These are phyloP conservation scores for Pocillopora verrucosa DNA, from an alignment of 64 coral and sea anemone species.

Conservation along the genomic window DNA sequence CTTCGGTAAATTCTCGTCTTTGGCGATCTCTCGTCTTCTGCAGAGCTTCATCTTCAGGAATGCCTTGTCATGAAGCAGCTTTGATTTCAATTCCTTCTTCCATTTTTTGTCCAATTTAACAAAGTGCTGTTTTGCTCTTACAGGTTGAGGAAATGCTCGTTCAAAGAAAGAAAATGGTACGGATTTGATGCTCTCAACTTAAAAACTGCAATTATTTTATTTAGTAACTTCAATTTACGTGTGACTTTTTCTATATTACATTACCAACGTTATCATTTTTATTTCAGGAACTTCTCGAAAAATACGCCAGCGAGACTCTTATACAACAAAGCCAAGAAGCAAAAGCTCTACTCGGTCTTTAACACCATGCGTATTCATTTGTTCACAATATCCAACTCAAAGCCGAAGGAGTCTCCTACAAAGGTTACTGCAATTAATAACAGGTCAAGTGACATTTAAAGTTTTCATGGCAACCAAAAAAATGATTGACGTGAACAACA, in stretches of 20 bases:
- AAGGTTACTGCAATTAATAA: too few species aligned
- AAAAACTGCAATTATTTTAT: background rate
- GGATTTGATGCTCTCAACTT: background rate
- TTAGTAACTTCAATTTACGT: background rate
- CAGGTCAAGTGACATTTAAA: too few species aligned
- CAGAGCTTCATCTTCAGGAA: too few species aligned
- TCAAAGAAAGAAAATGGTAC: slow-evolving; percentile 97
- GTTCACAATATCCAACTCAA: background rate
- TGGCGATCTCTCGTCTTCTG: too few species aligned
- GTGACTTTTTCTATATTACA: too few species aligned
- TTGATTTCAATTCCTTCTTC: background rate
- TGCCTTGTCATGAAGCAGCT: background rate
- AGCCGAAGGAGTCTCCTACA: too few species aligned
- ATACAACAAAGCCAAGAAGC: slow-evolving; percentile 98
- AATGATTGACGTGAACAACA: too few species aligned
- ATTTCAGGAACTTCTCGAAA: slow-evolving; percentile 91
- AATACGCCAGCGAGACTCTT: slow-evolving; percentile 91
- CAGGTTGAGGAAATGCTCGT: slow-evolving; percentile 96
- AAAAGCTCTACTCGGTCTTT: slow-evolving; percentile 86
- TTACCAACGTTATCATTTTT: background rate
- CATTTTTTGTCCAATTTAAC: background rate
- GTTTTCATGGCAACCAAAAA: too few species aligned
- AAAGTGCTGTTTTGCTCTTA: background rate
- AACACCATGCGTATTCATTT: background rate
- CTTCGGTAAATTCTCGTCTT: too few species aligned